phyloP scores from a whole-genome alignment of 1,140 invertebrate genomes.

The Dryas iulia region DNA sequence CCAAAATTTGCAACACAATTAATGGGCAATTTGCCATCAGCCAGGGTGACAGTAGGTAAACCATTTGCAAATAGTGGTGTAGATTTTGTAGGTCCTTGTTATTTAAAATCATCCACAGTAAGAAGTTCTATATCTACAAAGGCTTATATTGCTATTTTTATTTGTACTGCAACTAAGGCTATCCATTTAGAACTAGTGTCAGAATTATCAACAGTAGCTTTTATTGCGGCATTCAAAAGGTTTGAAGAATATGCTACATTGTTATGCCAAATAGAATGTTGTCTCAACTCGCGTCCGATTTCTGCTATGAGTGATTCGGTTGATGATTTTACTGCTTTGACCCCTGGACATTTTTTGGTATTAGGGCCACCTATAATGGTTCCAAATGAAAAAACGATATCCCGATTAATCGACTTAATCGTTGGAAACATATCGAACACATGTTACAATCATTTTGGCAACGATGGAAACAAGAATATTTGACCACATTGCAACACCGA shows the following conservation, averaged over 20 bases:
- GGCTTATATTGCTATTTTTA: slow-evolving; percentile 20
- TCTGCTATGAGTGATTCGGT: slow-evolving; percentile 21
- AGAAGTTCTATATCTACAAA: slow-evolving; percentile 8
- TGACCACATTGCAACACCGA: slow-evolving; percentile 16
- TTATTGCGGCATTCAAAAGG: slow-evolving; percentile 46
- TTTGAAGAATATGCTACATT: slow-evolving; percentile 46
- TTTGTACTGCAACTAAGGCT: slow-evolving; percentile 25
- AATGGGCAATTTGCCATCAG: slow-evolving; percentile 18
- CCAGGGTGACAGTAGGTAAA: slow-evolving; percentile 7
- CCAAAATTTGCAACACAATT: slow-evolving; percentile 4
- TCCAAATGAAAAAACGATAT: slow-evolving; percentile 10
- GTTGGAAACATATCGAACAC: slow-evolving; percentile 31
- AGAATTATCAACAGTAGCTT: slow-evolving; percentile 29
- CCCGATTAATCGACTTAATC: neutral
- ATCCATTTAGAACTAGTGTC: slow-evolving; percentile 50
- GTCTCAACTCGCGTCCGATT: slow-evolving; percentile 36
- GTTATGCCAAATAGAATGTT: slow-evolving; percentile 44
- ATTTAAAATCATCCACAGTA: neutral
- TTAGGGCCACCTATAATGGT: slow-evolving; percentile 23
- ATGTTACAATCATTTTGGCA: slow-evolving; percentile 34
- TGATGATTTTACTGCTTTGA: slow-evolving; percentile 32
- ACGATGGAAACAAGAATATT: slow-evolving; percentile 40
- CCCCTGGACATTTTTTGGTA: slow-evolving; percentile 37
- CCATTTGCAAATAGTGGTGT: slow-evolving; percentile 15
- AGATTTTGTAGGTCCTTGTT: slow-evolving; percentile 11